A percentile compares a stretch with the other conserved stretches of the same genome.
These are phyloP conservation scores for Lathamus discolor DNA, from an alignment of 2,113 vertebrate species.

Conservation along the genomic window DNA sequence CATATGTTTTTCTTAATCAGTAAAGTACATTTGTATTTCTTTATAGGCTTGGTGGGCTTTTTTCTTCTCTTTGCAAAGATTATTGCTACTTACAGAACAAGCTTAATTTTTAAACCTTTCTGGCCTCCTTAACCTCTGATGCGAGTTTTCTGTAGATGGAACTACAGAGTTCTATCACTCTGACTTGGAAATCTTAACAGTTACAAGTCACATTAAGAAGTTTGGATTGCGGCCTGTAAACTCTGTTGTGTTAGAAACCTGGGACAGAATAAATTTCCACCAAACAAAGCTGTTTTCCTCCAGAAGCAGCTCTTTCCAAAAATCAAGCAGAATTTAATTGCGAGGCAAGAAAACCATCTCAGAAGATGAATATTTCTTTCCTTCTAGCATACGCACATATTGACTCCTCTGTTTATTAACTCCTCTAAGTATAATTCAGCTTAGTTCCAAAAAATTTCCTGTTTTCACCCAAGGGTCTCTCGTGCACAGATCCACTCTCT, in stretches of 20 bases:
- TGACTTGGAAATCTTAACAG: not conserved
- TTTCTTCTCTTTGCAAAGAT: not conserved
- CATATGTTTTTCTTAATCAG: not conserved
- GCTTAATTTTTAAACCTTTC: not conserved
- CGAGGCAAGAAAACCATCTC: not conserved
- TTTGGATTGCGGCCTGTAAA: not conserved
- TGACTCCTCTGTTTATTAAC: not conserved
- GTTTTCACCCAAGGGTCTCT: not conserved
- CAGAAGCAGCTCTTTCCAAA: not conserved
- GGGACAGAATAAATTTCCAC: not conserved
- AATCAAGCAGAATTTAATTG: not conserved
- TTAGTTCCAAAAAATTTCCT: not conserved
- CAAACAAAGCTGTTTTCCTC: not conserved
- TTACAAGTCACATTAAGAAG: not conserved
- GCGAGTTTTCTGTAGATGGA: not conserved
- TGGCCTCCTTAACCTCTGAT: not conserved
- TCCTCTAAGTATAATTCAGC: not conserved
- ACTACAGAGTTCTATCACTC: not conserved
- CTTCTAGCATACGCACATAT: accelerated
- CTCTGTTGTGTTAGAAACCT: not conserved
- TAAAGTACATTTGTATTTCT: not conserved
- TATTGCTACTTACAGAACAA: not conserved
- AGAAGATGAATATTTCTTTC: not conserved
- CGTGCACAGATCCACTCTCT: not conserved
- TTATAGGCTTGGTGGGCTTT: not conserved